Conservation (phyloP, 1,140 invertebrate genomes). For the Tetragonula clypearis region DNA sequence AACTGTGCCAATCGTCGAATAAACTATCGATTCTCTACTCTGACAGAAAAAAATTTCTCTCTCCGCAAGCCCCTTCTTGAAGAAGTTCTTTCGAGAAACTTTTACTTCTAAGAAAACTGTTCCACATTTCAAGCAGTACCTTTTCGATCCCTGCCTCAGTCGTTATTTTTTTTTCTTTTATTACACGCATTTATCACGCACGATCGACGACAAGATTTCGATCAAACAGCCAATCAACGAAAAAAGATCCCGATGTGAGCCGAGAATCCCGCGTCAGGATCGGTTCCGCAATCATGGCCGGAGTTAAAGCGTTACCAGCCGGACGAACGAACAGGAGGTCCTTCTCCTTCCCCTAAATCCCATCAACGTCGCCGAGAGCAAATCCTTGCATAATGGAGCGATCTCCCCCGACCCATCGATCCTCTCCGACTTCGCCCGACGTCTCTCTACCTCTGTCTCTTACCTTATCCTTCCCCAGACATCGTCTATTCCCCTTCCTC, state of each 20-base stretch:
- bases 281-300: not conserved
- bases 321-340: slow-evolving; percentile 9
- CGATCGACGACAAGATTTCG: not conserved
- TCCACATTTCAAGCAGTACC: too few relatives aligned
- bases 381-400: slow-evolving; percentile 66
- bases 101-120: too few relatives aligned
- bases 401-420: slow-evolving; percentile 58
- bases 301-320: not conserved
- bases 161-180: too few relatives aligned
- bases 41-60: too few relatives aligned
- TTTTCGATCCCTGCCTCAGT: too few relatives aligned
- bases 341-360: slow-evolving; percentile 39
- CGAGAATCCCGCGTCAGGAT: not conserved
- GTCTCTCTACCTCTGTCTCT: not conserved
- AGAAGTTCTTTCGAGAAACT: too few relatives aligned
- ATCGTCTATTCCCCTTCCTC: not conserved
- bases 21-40: too few relatives aligned
- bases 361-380: slow-evolving; percentile 63
- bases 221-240: not conserved
- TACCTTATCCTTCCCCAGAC: not conserved
- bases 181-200: too few relatives aligned
- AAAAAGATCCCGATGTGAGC: not conserved
- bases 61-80: too few relatives aligned
- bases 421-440: slow-evolving; percentile 35
- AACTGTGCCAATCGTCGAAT: too few relatives aligned